Evolutionary conservation across 2,888 invertebrate genomes (phyloP), one percentile per base, ranked within the genome.

Genomic region (Drosophila nr. medialis): DNA sequence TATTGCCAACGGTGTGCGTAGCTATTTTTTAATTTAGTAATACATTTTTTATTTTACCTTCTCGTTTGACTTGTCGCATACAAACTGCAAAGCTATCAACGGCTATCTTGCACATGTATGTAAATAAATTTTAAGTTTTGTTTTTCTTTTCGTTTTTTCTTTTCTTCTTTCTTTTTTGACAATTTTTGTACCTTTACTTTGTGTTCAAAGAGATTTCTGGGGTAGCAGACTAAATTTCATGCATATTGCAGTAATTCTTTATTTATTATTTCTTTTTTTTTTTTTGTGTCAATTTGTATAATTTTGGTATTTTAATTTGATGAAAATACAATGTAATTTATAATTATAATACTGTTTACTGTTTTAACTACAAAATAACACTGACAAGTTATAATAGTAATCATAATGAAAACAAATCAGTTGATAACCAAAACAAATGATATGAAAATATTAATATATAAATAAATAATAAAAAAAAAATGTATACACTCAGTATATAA

Each of bases 191-290:
- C 11, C 13, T 58, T 83, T 59, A 60, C 38, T 63, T 72, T 86
- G 42, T 61, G 70, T 85, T 83, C 75, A 80, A 81, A 83, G 82
- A 80, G 78, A 81, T 85, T 83, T 90, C 84, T 92, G 93, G 93
- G 93, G 93, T 93, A 93, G 93, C 93, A 93, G 93, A 93, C 93
- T 93, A 93, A 93, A 93, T 83, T 88, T 88, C 73, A 80, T 86
- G 87, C 91, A 81, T 90, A 84, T 75, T 82, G 75, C 78, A 83
- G 70, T 72, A 70, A 71, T 58, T 75, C 49, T 84, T 66, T 34
- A 66, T 70, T 77, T 70, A 60, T 45, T 24, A 4, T 45, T 45
- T 45, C 13, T 11, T 32, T 32, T 60, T 10, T 60, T 10, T 10
- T 30, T 59, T 65, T 72, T 55, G 38, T 68, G 59, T 75, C 51